These are phyloP conservation scores for Pseudomyrmex gracilis DNA, from an alignment of 1,140 invertebrate genomes.

Conservation along the genomic window DNA sequence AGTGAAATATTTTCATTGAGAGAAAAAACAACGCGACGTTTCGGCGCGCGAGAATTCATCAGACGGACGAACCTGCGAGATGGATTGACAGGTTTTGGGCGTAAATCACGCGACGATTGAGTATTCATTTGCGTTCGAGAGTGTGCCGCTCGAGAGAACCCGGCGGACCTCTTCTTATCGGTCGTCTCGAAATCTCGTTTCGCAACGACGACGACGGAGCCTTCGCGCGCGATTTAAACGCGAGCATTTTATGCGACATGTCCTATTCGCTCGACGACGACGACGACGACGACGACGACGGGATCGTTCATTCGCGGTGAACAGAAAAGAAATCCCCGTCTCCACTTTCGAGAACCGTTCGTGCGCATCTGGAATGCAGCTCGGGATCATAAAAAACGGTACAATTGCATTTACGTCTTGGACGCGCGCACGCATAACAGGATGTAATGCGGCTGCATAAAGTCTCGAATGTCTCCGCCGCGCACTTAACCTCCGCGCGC, in stretches of 20 bases:
- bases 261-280: conserved; percentile 14
- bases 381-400: conserved; percentile 63
- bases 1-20: conserved; percentile 53
- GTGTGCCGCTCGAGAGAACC: no score
- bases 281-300: no score
- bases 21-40: conserved; percentile 50
- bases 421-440: conserved; percentile 50
- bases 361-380: conserved; percentile 52
- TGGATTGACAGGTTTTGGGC: conserved; percentile 41
- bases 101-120: conserved; percentile 57
- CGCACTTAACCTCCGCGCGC: conserved; percentile 45
- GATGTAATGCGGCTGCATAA: conserved; percentile 58
- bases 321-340: conserved; percentile 32
- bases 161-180: conserved; percentile 17
- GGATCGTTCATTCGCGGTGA: conserved; percentile 56
- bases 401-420: conserved; percentile 64
- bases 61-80: conserved; percentile 14
- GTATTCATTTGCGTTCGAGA: conserved; percentile 62
- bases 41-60: conserved; percentile 62
- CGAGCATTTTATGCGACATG: neutral
- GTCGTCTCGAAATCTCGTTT: conserved; percentile 16
- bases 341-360: conserved; percentile 31
- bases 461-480: conserved; percentile 47
- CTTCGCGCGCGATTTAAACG: conserved; percentile 48
- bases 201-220: conserved; percentile 35